A percentile compares a stretch with the other conserved stretches of the same genome.
These are phyloP conservation scores for Bradypodion ventrale DNA, from an alignment of 2,797 vertebrate species.

Conservation along the genomic window DNA sequence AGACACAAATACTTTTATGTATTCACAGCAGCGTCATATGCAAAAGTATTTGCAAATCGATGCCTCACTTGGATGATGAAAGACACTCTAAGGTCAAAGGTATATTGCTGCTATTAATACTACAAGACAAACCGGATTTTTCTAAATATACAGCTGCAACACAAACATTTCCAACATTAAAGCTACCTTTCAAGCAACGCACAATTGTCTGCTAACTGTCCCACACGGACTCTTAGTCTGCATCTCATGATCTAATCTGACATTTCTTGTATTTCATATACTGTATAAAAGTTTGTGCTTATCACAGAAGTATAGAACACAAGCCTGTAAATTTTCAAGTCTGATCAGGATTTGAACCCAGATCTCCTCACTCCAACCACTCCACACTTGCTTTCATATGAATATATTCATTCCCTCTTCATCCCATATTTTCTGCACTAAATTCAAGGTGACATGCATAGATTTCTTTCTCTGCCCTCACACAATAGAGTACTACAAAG, in stretches of 20 bases:
- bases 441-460: too few species aligned
- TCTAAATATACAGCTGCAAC: background rate
- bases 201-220: background rate
- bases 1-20: conserved; percentile 27
- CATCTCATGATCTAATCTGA: background rate
- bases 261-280: background rate
- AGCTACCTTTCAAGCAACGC: background rate
- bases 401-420: too few species aligned
- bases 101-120: background rate
- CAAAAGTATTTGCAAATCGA: conserved; percentile 42
- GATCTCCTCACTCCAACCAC: too few species aligned
- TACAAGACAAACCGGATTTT: background rate
- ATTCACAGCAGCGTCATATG: conserved; percentile 41
- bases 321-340: too few species aligned
- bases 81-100: conserved; percentile 25
- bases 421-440: too few species aligned
- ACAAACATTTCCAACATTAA: background rate
- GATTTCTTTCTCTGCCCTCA: too few species aligned
- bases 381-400: too few species aligned
- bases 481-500: too few species aligned
- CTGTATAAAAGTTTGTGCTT: background rate
- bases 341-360: too few species aligned
- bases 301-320: background rate
- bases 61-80: background rate
- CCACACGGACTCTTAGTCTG: background rate